These are phyloP conservation scores for Meteorus cinctellus DNA, from an alignment of 2,888 invertebrate genomes.

Conservation along the genomic window DNA sequence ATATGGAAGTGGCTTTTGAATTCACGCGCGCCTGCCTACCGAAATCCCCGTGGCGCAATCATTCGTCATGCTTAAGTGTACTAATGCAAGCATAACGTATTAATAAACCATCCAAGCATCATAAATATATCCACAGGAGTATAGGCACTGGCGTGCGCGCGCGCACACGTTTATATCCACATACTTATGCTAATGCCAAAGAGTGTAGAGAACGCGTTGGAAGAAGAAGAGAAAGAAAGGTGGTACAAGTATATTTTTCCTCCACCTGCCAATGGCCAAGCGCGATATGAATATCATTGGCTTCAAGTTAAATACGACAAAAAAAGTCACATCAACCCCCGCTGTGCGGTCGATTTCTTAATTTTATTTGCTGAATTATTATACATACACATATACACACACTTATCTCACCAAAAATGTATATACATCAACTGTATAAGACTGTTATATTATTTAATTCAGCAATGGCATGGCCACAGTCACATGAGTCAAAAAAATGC, in stretches of 20 bases:
- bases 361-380: conserved; percentile 24
- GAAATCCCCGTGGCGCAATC: conserved; percentile 67
- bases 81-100: conserved; percentile 72
- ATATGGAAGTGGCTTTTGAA: conserved; percentile 50
- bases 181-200: conserved; percentile 65
- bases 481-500: conserved; percentile 15
- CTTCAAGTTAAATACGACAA: conserved; percentile 56
- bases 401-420: not conserved
- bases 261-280: conserved; percentile 60
- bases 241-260: conserved; percentile 60
- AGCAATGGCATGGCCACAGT: not conserved
- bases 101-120: conserved; percentile 67
- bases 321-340: conserved; percentile 57
- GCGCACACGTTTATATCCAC: conserved; percentile 56
- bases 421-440: not conserved
- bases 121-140: conserved; percentile 61
- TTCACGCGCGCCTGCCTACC: conserved; percentile 54
- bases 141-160: conserved; percentile 30
- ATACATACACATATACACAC: not conserved
- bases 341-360: conserved; percentile 41
- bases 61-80: conserved; percentile 72
- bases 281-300: not conserved
- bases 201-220: conserved; percentile 28
- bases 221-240: conserved; percentile 58
- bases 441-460: not conserved